Evolutionary conservation across 2,888 invertebrate genomes (phyloP), one percentile per base, ranked within the genome.

Genomic region (Fissipunctia ypsillon): DNA sequence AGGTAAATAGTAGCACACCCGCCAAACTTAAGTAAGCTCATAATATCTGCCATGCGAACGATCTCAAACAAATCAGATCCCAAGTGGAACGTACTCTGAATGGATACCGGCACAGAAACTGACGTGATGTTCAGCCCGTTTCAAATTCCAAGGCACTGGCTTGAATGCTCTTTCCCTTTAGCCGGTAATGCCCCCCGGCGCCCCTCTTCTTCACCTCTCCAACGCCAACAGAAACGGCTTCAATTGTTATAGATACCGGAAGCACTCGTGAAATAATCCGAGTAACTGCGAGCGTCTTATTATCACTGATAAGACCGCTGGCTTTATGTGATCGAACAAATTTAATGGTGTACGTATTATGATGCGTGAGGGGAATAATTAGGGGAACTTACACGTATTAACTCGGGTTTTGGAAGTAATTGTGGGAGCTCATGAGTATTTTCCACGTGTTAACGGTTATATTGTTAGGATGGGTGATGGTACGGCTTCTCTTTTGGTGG

Each of bases 231-330:
- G 76, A 74, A 83, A 76, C 65, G 76, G 83, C 69, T 77, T 69
- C 75, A 84, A 85, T 85, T 85, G 86, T 84, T 85, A 85, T 73
- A 83, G 81, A 73, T 76, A 76, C 75, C 57, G 82, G 81, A 76
- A 86, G 69, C 60, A 70, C 65, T 73, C 71, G 71, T 73, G 78
- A 79, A 85, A 81, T 84, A 81, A 86, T 86, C 82, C 77, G 41
- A 71, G 74, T 73, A 68, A 71, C 78, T 76, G 60, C 60, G 69
- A 70, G 64, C 71, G 60, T 71, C 74, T 83, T 78, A 78, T 83
- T 80, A 80, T 79, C 67, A 72, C 76, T 66, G 83, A 79, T 79
- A 76, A 76, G 66, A 65, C 78, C 59, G 59, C 48, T 64, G 84
- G 71, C 70, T 76, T 80, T 64, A 75, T 73, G 82, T 71, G 67